A percentile compares a stretch with the other conserved stretches of the same genome.
phyloP scores from a whole-genome alignment of 2,888 invertebrate genomes.

The Mechanitis mazaeus region DNA sequence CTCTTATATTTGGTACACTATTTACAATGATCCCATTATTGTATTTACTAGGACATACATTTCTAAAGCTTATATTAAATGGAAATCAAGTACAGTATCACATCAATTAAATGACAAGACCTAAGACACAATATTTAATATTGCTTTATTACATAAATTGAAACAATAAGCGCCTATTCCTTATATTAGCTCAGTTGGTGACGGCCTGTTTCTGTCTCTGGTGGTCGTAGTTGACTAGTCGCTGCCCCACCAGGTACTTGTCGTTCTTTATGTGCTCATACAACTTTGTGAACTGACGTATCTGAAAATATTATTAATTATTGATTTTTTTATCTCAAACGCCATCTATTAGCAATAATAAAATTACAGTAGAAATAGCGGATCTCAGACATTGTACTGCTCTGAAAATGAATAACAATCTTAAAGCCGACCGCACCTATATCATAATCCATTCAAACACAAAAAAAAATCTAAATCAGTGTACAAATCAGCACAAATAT shows the following conservation, averaged over 20 bases:
- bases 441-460: no score
- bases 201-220: conserved; percentile 77
- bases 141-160: conserved; percentile 15
- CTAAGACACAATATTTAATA: conserved; percentile 23
- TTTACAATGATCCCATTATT: background rate
- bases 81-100: conserved; percentile 2
- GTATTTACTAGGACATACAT: background rate
- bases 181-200: conserved; percentile 40
- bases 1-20: background rate
- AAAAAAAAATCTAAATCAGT: no score
- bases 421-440: no score
- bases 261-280: conserved; percentile 99
- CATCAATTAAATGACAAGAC: conserved; percentile 9
- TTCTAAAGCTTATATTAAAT: background rate
- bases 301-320: conserved; percentile 70
- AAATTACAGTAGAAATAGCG: no score
- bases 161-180: conserved; percentile 8
- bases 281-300: conserved; percentile 93
- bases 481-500: no score
- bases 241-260: conserved; percentile 97
- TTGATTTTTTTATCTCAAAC: no score
- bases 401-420: no score
- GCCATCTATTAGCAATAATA: no score
- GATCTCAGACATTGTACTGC: no score
- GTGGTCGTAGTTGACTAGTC: conserved; percentile 97